These are phyloP conservation scores for Leucopsar rothschildi DNA, from an alignment of 2,113 vertebrate species.

Conservation along the genomic window DNA sequence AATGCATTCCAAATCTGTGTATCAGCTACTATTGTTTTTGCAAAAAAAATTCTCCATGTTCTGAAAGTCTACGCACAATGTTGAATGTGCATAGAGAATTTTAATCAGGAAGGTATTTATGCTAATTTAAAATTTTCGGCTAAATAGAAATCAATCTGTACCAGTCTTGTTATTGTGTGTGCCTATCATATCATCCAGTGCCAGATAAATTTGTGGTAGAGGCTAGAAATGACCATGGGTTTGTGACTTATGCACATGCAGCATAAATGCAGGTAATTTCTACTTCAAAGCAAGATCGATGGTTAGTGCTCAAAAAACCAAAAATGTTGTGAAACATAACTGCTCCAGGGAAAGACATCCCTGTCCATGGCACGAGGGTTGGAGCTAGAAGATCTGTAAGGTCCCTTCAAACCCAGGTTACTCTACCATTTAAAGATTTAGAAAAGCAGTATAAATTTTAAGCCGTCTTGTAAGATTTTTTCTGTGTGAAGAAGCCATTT, in stretches of 20 bases:
- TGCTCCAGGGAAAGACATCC: not conserved
- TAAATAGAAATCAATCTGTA: not conserved
- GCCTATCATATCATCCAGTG: not conserved
- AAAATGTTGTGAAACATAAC: not conserved
- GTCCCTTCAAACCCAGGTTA: not conserved
- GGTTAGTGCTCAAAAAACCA: not conserved
- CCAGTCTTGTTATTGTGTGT: not conserved
- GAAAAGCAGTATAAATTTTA: not conserved
- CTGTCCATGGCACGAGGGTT: not conserved
- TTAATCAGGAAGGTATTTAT: not conserved
- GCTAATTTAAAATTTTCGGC: not conserved
- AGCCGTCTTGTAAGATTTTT: not conserved
- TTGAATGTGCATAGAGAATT: not conserved
- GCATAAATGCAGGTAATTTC: not conserved
- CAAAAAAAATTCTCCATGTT: not conserved
- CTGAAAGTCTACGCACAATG: not conserved
- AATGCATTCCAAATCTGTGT: not conserved
- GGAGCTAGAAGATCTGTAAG: not conserved
- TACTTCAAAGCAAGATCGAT: not conserved
- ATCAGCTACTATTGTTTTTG: not conserved
- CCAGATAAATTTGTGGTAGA: not conserved
- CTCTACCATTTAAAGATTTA: not conserved
- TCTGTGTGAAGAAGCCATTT: not conserved
- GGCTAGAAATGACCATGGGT: not conserved
- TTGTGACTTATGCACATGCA: not conserved